phyloP scores from a whole-genome alignment of 2,113 vertebrate species.

The Chelonoidis abingdonii region DNA sequence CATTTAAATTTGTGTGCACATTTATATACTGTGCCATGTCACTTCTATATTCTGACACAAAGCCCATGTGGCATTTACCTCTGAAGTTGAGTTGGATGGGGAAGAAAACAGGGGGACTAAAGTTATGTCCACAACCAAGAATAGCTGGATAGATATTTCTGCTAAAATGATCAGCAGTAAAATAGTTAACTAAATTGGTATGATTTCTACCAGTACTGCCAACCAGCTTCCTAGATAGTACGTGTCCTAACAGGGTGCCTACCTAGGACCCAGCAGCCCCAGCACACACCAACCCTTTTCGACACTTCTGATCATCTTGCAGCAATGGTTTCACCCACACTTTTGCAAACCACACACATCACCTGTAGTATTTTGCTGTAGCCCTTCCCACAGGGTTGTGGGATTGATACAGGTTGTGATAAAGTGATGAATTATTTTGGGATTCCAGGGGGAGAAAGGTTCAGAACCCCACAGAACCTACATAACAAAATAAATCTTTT shows the following conservation, averaged over 20 bases:
- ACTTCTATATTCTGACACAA: neutral
- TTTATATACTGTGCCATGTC: neutral
- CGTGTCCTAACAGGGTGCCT: neutral
- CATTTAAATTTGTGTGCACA: neutral
- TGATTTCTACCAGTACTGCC: neutral
- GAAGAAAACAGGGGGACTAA: no score
- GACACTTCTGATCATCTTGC: neutral
- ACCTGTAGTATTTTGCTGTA: neutral
- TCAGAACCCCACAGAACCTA: neutral
- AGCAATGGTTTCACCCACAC: neutral
- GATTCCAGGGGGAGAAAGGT: neutral
- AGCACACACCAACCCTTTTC: neutral
- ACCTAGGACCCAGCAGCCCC: neutral
- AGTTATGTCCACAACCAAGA: neutral
- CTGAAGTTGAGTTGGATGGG: no score
- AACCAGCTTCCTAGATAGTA: neutral
- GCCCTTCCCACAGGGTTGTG: neutral
- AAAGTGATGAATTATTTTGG: neutral
- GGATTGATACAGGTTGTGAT: neutral
- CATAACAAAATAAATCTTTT: neutral
- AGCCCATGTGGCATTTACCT: no score
- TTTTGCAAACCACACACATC: neutral
- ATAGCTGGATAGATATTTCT: neutral
- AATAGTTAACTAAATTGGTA: neutral
- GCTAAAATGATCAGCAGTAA: neutral